Evolutionary conservation across 2,113 vertebrate species (phyloP).

Genomic region (Muscicapa adusta): DNA sequence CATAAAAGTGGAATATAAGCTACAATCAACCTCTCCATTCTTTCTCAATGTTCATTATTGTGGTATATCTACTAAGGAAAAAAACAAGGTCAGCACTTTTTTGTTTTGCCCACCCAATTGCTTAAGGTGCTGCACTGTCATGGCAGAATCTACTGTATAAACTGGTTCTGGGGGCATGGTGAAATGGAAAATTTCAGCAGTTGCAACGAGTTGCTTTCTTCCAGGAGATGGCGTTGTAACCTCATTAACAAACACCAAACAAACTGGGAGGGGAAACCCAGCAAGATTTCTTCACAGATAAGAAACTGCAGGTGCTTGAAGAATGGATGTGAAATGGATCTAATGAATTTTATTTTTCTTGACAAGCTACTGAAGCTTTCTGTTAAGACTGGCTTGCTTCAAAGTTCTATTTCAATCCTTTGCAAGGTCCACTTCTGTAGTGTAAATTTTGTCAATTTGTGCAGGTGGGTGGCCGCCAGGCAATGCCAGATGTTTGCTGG

Average conservation of each 20-base stretch:
- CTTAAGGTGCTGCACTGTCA: not conserved
- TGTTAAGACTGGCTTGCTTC: not conserved
- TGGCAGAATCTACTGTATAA: not conserved
- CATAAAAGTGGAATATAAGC: not conserved
- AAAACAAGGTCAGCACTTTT: not conserved
- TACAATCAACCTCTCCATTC: not conserved
- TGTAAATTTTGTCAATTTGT: rapidly evolving
- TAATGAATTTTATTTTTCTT: not conserved
- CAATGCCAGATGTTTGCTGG: not conserved
- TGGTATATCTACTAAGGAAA: not conserved
- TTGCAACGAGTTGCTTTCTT: not conserved
- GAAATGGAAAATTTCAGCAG: not conserved
- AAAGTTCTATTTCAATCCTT: not conserved
- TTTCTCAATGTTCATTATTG: not conserved
- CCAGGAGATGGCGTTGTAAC: conserved; percentile 73
- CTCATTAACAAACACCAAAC: not conserved
- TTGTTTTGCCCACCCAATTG: not conserved
- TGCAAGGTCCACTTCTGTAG: not conserved
- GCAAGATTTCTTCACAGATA: rapidly evolving
- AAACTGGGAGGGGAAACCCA: rapidly evolving
- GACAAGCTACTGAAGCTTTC: not conserved
- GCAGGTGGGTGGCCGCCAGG: not conserved
- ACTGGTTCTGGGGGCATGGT: rapidly evolving
- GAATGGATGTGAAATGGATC: not conserved
- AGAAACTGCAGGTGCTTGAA: not conserved